A percentile compares a stretch with the other conserved stretches of the same genome.
Conservation (phyloP, 2,888 invertebrate genomes). For the Drosophila nigricruria region DNA sequence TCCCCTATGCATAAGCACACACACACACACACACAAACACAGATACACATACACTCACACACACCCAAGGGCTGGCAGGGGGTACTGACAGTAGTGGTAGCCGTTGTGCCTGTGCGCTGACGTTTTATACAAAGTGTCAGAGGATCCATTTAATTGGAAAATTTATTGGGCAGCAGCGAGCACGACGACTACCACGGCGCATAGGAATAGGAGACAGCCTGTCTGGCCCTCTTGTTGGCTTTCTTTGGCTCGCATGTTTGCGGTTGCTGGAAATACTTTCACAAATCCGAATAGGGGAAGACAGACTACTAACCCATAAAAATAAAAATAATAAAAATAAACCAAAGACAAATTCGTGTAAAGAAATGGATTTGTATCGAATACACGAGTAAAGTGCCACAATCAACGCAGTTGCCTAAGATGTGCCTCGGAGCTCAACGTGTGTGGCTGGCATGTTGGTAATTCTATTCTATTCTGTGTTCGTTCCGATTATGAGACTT, state of each 20-base stretch:
- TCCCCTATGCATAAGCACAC: conserved; percentile 56
- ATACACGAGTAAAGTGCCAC: conserved; percentile 48
- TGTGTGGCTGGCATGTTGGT: conserved; percentile 68
- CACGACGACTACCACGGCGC: conserved; percentile 3
- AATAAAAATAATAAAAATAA: conserved; percentile 30
- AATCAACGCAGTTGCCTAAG: conserved; percentile 41
- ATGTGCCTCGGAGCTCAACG: conserved; percentile 37
- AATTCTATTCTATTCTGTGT: conserved; percentile 46
- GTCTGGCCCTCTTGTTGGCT: conserved; percentile 75
- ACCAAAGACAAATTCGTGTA: conserved; percentile 62
- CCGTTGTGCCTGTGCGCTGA: conserved; percentile 56
- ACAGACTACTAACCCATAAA: conserved; percentile 33
- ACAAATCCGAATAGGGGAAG: conserved; percentile 21
- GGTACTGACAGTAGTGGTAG: conserved; percentile 64
- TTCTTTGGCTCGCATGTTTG: conserved; percentile 71
- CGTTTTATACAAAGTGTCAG: conserved; percentile 79
- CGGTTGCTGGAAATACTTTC: conserved; percentile 75
- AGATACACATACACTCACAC: conserved; percentile 14
- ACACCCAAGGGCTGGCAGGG: conserved; percentile 56
- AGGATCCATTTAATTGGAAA: conserved; percentile 82
- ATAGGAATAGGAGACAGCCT: conserved; percentile 61
- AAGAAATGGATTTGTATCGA: conserved; percentile 56
- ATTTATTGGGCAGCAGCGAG: conserved; percentile 76
- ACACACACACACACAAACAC: conserved; percentile 6
- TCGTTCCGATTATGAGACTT: conserved; percentile 57